Evolutionary conservation across 2,888 invertebrate species (phyloP).

Genomic region (Sphecodes monilicornis): DNA sequence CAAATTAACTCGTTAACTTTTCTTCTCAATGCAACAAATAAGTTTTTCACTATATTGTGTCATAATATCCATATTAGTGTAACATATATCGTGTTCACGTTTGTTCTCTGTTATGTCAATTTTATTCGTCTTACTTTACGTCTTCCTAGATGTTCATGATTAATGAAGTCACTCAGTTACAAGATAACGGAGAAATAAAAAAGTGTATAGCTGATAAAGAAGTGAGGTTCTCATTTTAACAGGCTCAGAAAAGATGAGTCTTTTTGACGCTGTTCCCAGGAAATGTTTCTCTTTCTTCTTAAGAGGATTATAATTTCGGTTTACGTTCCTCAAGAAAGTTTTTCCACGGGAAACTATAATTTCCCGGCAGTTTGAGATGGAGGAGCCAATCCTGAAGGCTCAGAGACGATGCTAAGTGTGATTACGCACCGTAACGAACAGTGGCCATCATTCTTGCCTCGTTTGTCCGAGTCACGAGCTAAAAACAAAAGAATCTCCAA

Average conservation of each 20-base stretch:
- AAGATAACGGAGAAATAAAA: too few species aligned
- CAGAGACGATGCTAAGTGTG: conserved; percentile 1
- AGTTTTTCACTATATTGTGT: too few species aligned
- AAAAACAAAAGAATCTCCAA: conserved; percentile 6
- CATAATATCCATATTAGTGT: too few species aligned
- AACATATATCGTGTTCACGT: too few species aligned
- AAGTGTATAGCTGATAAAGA: too few species aligned
- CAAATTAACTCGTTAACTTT: too few species aligned
- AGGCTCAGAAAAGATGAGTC: background rate
- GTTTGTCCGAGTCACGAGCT: background rate
- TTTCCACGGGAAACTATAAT: background rate
- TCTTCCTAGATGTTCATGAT: too few species aligned
- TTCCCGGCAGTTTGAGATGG: background rate
- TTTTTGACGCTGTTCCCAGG: background rate
- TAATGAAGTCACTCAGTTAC: too few species aligned
- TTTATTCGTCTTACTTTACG: too few species aligned
- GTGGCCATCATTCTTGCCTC: background rate
- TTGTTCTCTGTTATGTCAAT: too few species aligned
- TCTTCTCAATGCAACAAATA: too few species aligned
- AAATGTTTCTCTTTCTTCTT: background rate
- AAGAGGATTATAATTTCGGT: background rate
- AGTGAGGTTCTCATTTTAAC: background rate
- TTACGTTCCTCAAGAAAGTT: background rate
- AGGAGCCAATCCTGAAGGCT: background rate
- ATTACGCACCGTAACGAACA: conserved; percentile 12